phyloP scores from a whole-genome alignment of 2,113 vertebrate species.

The Pelusios castaneus region DNA sequence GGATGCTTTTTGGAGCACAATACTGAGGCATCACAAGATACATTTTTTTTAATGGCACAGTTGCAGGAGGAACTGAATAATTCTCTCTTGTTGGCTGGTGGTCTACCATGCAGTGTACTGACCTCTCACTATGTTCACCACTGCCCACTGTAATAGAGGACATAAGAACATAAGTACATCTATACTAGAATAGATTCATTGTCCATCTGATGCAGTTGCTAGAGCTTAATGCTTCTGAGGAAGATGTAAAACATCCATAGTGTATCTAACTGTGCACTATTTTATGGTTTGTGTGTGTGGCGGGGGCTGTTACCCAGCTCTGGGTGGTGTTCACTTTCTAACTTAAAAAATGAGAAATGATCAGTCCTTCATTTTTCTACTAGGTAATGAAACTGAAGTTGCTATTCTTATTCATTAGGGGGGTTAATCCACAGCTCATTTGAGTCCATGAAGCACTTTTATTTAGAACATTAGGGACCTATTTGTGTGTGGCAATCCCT shows the following conservation, averaged over 20 bases:
- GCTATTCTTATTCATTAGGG: neutral
- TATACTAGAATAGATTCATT: neutral
- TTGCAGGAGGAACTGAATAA: neutral
- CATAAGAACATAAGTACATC: no score
- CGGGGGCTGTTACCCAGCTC: neutral
- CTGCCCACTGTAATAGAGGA: neutral
- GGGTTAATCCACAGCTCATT: neutral
- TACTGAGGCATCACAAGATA: neutral
- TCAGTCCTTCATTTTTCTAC: neutral
- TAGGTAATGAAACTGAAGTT: neutral
- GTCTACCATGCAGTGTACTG: neutral
- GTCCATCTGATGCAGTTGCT: neutral
- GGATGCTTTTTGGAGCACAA: constrained; percentile 1
- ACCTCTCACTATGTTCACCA: neutral
- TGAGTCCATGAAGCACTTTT: neutral
- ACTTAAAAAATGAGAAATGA: neutral
- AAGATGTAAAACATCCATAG: neutral
- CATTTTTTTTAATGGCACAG: neutral
- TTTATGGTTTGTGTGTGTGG: no score
- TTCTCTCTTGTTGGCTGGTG: neutral
- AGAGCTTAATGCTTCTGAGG: neutral
- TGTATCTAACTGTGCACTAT: neutral
- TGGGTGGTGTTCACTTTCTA: neutral
- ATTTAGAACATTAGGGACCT: neutral
- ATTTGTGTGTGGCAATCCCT: neutral